Base-by-base conservation (phyloP, 2,113 vertebrate species). In the Albula goreensis region DNA sequence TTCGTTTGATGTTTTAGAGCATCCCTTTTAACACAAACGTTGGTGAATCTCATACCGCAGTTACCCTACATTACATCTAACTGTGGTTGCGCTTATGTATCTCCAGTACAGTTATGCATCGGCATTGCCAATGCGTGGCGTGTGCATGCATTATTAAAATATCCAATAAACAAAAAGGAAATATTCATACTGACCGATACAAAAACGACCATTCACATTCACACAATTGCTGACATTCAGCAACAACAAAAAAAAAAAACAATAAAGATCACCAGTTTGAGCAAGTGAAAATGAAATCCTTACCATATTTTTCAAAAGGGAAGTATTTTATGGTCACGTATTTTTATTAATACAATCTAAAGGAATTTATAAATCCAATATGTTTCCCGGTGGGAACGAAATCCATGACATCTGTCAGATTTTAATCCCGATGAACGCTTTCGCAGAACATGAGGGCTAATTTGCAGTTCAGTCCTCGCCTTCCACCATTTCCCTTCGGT, bases 241-340 rank as follows among this genome's bases (percentile, higher is more conserved):
- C n/a, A 74, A 31, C 3, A 31, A 74, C 2, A 74, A 74, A 74
- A 9, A 70, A 13, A 70, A 70, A 70, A 19, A 22, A 7, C 5
- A 19, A 19, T 70, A 6, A 19, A n/a, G 63, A 4, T 5, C n/a
- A 70, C 17, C 2, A n/a, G 31, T 41, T 41, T 41, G 10, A 74
- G n/a, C 22, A 1, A 74, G 5, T 31, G n/a, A 74, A 74, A 74
- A 70, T 70, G 19, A 57, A 85, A 85, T 50, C 52, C 85, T 85
- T 78, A 85, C 85, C 85, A 25, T 66, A 17, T 80, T 52, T 85
- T 85, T 60, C 83, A 51, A 57, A 85, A 85, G n/a, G 78, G 15
- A 78, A 78, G 78, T 31, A 41, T 77, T 85, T 85, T 19, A 41
- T 41, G 31, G 31, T 77, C 25, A 7, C 51, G 77, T 50, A 80